phyloP scores from a whole-genome alignment of 2,113 vertebrate species.

The Passer domesticus region DNA sequence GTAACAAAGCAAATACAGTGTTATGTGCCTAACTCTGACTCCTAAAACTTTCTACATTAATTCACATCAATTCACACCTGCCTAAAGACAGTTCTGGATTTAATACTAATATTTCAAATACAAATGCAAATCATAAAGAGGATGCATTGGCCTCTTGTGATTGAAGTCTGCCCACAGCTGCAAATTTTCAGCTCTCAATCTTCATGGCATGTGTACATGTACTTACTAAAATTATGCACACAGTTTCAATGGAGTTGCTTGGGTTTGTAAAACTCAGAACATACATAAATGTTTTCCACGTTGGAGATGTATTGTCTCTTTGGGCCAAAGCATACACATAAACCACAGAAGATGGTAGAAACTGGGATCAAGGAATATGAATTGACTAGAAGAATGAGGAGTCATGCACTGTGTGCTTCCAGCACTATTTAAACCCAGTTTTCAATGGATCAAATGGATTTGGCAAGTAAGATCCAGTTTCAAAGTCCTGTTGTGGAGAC shows the following conservation, averaged over 20 bases:
- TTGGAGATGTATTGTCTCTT: neutral
- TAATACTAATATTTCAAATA: neutral
- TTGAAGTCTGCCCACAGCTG: neutral
- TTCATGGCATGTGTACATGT: neutral
- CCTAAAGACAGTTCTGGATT: neutral
- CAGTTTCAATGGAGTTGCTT: neutral
- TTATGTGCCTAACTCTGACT: neutral
- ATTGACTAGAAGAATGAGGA: neutral
- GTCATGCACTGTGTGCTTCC: neutral
- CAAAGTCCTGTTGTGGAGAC: conserved; percentile 16
- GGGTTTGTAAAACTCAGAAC: neutral
- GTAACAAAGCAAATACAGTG: neutral
- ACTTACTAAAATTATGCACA: neutral
- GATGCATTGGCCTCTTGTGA: neutral
- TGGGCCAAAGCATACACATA: neutral
- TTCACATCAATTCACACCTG: neutral
- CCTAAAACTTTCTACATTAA: neutral
- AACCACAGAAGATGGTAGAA: neutral
- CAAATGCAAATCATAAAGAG: neutral
- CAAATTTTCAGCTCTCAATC: neutral
- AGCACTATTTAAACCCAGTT: neutral
- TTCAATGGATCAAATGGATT: conserved; percentile 18
- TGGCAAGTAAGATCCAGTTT: conserved; percentile 9
- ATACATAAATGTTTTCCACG: neutral
- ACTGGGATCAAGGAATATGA: neutral